Conservation (phyloP, 1,140 invertebrate species). For the Pseudachorutes palmiensis region DNA sequence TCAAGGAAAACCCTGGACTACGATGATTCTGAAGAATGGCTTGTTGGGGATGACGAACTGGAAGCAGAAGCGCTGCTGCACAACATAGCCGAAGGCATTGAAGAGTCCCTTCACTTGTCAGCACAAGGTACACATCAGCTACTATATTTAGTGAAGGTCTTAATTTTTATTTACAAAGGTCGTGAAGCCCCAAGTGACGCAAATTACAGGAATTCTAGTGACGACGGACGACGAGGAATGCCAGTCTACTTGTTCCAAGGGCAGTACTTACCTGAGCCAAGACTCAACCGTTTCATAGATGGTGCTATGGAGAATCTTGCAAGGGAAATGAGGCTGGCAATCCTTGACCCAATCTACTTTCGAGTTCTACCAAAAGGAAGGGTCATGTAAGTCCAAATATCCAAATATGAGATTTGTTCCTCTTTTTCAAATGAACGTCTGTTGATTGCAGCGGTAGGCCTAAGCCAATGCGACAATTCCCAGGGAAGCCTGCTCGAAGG, state of each 20-base stretch:
- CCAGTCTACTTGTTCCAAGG: constrained; percentile 37
- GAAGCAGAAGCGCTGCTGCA: no score
- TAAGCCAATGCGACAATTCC: neutral
- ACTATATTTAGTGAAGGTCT: no score
- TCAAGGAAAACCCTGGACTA: neutral
- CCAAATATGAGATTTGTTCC: neutral
- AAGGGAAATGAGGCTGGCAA: constrained; percentile 27
- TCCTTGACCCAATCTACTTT: constrained; percentile 37
- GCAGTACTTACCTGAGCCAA: constrained; percentile 34
- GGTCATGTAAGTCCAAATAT: constrained; percentile 27
- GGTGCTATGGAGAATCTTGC: constrained; percentile 36
- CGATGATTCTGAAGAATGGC: no score
- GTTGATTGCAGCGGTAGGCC: neutral
- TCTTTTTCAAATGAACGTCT: neutral
- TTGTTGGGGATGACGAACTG: no score
- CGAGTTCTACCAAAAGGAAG: constrained; percentile 32
- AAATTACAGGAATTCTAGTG: no score
- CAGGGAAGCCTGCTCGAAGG: neutral
- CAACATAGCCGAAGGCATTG: no score
- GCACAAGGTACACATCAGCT: no score
- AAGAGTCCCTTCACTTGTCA: no score
- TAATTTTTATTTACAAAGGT: no score
- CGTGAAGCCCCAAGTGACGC: no score
- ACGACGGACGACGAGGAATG: constrained; percentile 21
- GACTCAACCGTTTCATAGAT: constrained; percentile 37